Base-by-base conservation (phyloP, 2,113 vertebrate species). In the Leptocoma aspasia region DNA sequence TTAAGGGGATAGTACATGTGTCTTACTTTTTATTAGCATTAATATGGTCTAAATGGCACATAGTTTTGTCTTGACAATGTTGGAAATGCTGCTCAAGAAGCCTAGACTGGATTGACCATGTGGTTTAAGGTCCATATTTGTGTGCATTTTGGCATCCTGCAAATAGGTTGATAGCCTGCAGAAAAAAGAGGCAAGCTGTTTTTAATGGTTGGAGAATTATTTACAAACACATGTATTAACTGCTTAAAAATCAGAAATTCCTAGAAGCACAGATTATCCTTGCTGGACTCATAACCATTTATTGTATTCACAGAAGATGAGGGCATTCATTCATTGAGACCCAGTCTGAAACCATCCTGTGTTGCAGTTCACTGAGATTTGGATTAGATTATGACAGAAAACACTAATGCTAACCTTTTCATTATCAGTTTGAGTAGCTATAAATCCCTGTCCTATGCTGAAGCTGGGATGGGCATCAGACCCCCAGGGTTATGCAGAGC, bases 151-250 rank as follows among this genome's bases (percentile, higher is more conserved):
- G 82, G 44, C 54, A 81, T 78, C 61, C 73, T 85, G 66, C 41
- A 91, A 94, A 83, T 35, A 73, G 4, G 1, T 79, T 1, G 18
- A 83, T 57, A 79, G 56, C 64, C 88, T 94, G 60, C 65, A 80
- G 82, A 59, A 90, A 87, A 81, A 87, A 82, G 47, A 90, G n/a
- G 54, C 54, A 91, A 89, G 60, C 37, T 95, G 65, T n/a, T 96
- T 96, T 84, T 86, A 66, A 82, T 78, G 52, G 26, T 23, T 68
- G 60, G 31, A 82, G 64, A 90, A 84, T 86, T 86, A 86, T 94
- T 97, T 92, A 87, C 47, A 90, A 96, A 92, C 63, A 80, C 1
- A 5, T 71, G 17, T 44, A 86, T 92, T 70, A 86, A 60, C 54
- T 70, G 64, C 47, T 60, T 81, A 56, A 91, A 85, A 96, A 45